phyloP scores from a whole-genome alignment of 2,888 invertebrate genomes.

The Spilosoma lubricipeda region DNA sequence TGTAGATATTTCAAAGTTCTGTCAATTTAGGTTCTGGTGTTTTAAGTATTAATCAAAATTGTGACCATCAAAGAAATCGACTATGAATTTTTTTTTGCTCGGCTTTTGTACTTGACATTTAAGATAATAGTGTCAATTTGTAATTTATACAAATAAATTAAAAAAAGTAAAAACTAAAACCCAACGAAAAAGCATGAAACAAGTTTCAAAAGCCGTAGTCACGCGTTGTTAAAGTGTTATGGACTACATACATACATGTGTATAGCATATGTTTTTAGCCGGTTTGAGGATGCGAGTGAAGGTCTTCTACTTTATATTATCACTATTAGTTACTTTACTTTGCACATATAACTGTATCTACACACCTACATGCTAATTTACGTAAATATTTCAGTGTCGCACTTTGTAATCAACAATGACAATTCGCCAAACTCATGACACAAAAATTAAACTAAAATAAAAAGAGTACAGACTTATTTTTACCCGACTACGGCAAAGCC shows the following conservation, averaged over 20 bases:
- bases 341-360: constrained; percentile 8
- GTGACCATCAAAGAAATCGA: not conserved
- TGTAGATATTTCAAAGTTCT: no score
- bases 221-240: no score
- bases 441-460: not conserved
- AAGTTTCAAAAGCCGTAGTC: no score
- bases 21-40: not conserved
- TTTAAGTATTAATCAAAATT: not conserved
- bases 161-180: no score
- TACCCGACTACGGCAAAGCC: no score
- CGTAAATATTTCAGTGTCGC: constrained; percentile 16
- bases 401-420: not conserved
- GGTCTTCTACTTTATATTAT: constrained; percentile 6
- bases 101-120: not conserved
- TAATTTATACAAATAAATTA: no score
- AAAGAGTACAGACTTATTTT: no score
- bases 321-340: constrained; percentile 11
- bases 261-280: not conserved
- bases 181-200: no score
- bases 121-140: not conserved
- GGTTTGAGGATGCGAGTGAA: not conserved
- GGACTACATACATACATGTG: no score
- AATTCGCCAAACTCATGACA: not conserved
- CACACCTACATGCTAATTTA: constrained; percentile 10
- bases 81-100: not conserved